Evolutionary conservation across 2,113 vertebrate species (phyloP).

Genomic region (Mobula hypostoma): DNA sequence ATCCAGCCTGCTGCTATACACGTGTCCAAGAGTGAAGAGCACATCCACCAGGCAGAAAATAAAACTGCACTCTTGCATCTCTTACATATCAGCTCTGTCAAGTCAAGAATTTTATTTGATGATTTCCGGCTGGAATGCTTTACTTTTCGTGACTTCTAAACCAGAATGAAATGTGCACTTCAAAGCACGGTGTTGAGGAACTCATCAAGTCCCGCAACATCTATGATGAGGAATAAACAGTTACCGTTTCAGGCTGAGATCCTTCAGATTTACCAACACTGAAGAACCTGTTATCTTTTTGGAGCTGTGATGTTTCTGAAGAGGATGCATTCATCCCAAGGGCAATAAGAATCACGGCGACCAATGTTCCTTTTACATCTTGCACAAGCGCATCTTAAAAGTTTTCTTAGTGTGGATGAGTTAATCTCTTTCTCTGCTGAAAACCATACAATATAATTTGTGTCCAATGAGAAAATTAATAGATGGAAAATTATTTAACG

Average conservation of each 20-base stretch:
- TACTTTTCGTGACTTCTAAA: neutral
- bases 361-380: neutral
- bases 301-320: neutral
- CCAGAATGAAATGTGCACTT: neutral
- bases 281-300: neutral
- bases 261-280: neutral
- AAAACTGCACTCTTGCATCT: neutral
- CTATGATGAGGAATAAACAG: no score
- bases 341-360: neutral
- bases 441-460: neutral
- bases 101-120: neutral
- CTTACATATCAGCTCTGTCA: neutral
- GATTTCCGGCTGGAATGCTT: neutral
- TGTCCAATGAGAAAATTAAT: neutral
- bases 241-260: no score
- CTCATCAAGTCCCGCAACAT: no score
- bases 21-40: no score
- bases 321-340: neutral
- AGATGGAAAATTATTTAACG: neutral
- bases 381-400: no score
- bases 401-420: neutral
- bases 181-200: neutral
- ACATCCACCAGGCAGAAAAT: neutral
- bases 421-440: neutral
- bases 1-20: no score